Base-by-base conservation (phyloP, 2,888 invertebrate species). In the Yponomeuta cagnagella region DNA sequence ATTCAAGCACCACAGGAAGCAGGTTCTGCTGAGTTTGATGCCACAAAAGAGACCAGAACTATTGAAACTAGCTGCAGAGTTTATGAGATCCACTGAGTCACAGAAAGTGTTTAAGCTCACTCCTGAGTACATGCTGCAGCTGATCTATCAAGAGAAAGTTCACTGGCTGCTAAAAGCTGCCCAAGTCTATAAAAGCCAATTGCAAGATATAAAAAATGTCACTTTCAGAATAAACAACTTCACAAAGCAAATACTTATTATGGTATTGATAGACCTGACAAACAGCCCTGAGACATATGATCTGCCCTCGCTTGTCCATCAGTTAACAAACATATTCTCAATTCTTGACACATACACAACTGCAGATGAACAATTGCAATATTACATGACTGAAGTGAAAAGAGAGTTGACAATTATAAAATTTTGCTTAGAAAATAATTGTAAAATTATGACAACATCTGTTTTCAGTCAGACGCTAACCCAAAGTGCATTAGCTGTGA, bases 151-250 rank as follows among this genome's bases (percentile, higher is more conserved):
- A 74, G 88, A 90, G 71, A 89, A 89, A 72, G 87, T 84, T 12
- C 93, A 93, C 74, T 93, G 93, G 93, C 78, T 93, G 23, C 75
- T 92, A 48, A 91, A 92, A 82, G 92, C 92, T 67, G 88, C 88
- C 8, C 83, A 90, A 75, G 86, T 92, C 48, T 89, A 89, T 74
- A 88, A 89, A 76, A 81, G 88, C 69, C 89, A 92, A 73, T 77
- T 92, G 1, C 87, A 89, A 76, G 89, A 90, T 72, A 86, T 90
- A 83, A 91, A 90, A 75, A 91, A 83, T 81, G 88, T 89, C 1
- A 89, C 88, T 73, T 92, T 89, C 74, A 90, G 90, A 79, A 92
- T 92, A 4, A 91, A 92, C 75, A 89, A 89, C 74, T 90, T 92
- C 72, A 90, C 90, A 2, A 92, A 91, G 79, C 92, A 92, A 80